phyloP scores from a whole-genome alignment of 2,113 vertebrate genomes.

The Gulo gulo region DNA sequence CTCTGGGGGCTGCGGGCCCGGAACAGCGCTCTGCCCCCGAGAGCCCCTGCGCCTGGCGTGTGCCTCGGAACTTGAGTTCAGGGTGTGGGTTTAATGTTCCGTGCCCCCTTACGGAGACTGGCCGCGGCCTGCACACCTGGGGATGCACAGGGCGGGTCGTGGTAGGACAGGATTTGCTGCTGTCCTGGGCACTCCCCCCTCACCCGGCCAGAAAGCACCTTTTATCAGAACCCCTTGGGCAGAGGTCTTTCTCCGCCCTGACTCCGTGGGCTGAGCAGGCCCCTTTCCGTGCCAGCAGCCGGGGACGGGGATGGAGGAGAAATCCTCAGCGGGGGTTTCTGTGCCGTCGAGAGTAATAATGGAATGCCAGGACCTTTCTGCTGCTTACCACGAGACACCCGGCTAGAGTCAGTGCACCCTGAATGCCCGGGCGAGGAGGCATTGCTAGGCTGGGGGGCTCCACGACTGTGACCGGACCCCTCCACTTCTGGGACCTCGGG shows the following conservation, averaged over 20 bases:
- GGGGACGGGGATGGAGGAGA: not conserved
- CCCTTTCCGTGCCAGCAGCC: not conserved
- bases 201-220: not conserved
- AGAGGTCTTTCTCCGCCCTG: not conserved
- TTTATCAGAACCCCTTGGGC: not conserved
- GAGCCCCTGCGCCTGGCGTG: not conserved
- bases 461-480: too few species aligned
- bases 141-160: fast-evolving
- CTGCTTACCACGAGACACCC: fast-evolving
- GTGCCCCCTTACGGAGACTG: fast-evolving
- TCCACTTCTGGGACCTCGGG: not conserved
- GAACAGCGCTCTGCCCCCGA: fast-evolving
- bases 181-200: not conserved
- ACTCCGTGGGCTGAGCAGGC: not conserved
- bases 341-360: fast-evolving
- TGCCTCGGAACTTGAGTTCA: not conserved
- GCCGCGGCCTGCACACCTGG: fast-evolving
- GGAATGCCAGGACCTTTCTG: too few species aligned
- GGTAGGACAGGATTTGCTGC: not conserved
- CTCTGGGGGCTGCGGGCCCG: not conserved
- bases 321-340: not conserved
- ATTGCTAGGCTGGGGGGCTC: not conserved
- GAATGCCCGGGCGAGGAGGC: fast-evolving
- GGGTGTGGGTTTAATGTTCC: not conserved
- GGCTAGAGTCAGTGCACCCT: fast-evolving